These are phyloP conservation scores for Cuniculus paca DNA, from an alignment of 2,797 vertebrate genomes.

Conservation along the genomic window DNA sequence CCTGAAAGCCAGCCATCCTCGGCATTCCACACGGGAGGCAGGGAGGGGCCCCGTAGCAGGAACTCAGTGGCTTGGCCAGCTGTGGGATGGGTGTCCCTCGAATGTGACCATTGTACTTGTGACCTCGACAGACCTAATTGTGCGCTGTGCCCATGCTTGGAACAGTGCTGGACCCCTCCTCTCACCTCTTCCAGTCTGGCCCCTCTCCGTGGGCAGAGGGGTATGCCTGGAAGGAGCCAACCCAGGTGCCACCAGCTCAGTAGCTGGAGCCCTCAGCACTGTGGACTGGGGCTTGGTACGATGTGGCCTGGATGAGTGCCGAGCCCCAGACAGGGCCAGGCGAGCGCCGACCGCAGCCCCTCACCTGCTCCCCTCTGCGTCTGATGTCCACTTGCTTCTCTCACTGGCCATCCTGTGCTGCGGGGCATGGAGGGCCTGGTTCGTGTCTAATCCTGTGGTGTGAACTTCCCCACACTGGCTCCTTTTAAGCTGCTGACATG, in stretches of 20 bases:
- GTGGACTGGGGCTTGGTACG: not conserved
- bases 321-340: not conserved
- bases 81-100: not conserved
- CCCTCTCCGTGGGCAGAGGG: not conserved
- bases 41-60: not conserved
- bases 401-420: accelerated
- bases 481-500: not conserved
- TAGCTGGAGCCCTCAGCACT: not conserved
- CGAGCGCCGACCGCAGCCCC: not conserved
- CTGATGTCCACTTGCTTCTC: not conserved
- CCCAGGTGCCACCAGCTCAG: no score
- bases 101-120: accelerated
- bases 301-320: not conserved
- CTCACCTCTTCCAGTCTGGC: not conserved
- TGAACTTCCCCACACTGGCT: not conserved
- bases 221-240: not conserved
- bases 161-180: not conserved
- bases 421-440: not conserved
- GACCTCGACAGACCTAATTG: not conserved
- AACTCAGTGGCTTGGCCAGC: not conserved
- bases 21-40: not conserved
- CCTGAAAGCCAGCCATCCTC: not conserved
- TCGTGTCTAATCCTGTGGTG: not conserved
- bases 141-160: not conserved
- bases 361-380: not conserved